Conservation (phyloP, 2,113 vertebrate genomes). For the Symphodus melops region DNA sequence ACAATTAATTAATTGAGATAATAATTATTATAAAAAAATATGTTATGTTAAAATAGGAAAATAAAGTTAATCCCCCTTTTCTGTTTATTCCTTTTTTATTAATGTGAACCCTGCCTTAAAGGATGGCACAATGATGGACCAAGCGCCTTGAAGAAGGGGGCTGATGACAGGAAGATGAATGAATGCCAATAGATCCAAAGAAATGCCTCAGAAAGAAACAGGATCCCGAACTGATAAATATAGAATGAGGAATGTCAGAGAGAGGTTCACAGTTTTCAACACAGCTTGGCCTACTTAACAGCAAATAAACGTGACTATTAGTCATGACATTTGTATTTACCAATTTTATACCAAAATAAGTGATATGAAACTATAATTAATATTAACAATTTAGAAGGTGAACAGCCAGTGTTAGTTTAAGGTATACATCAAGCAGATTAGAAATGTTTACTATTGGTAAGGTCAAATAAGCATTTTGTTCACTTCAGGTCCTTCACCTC, state of each 20-base stretch:
- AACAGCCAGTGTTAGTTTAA: not conserved
- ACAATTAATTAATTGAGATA: too few species aligned
- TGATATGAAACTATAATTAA: too few species aligned
- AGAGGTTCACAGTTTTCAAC: not conserved
- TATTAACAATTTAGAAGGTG: not conserved
- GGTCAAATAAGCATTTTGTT: not conserved
- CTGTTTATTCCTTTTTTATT: not conserved
- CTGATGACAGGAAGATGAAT: conserved; percentile 76
- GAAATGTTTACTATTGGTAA: not conserved
- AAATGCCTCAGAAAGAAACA: conserved; percentile 67
- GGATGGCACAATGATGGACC: conserved; percentile 48
- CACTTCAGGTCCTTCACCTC: not conserved
- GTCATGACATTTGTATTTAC: too few species aligned
- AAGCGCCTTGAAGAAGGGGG: conserved; percentile 39
- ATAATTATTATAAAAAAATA: not conserved
- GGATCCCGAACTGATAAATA: conserved; percentile 64
- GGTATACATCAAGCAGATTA: not conserved
- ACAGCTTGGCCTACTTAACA: not conserved
- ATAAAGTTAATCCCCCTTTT: not conserved
- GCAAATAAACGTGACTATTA: not conserved
- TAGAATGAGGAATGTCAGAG: conserved; percentile 51
- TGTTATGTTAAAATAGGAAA: too few species aligned
- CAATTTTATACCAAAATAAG: too few species aligned
- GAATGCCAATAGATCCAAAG: conserved; percentile 69
- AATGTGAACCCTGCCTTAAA: conserved; percentile 5